Percentiles rank a stretch among this genome's conserved stretches.
Evolutionary conservation across 2,113 vertebrate species (phyloP).

Genomic region (Amblyornis subalaris): DNA sequence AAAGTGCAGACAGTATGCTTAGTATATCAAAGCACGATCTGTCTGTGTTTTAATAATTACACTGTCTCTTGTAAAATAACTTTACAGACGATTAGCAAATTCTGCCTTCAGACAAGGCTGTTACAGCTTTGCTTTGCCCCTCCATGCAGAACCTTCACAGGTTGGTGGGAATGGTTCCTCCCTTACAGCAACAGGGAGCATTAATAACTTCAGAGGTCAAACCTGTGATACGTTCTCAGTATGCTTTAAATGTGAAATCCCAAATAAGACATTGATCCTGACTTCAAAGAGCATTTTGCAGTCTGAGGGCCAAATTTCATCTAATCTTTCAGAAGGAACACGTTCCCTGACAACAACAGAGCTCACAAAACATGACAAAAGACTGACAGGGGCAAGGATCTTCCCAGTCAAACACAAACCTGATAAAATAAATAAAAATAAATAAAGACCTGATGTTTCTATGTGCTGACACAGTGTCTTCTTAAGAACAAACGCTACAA

Average conservation of each 20-base stretch:
- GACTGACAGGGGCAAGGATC: accelerated
- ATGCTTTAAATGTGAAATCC: not conserved
- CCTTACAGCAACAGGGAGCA: not conserved
- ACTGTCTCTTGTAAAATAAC: not conserved
- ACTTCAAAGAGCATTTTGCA: not conserved
- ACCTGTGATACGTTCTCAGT: not conserved
- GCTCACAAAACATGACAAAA: not conserved
- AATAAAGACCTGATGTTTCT: not conserved
- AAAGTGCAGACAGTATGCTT: slow-evolving; percentile 25
- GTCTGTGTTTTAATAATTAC: slow-evolving; percentile 46
- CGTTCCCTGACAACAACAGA: not conserved
- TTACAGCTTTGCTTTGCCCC: not conserved
- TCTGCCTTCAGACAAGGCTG: not conserved
- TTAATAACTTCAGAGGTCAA: not conserved
- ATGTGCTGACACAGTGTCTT: not conserved
- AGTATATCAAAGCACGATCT: slow-evolving; percentile 9
- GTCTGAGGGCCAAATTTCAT: not conserved
- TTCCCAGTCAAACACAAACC: not conserved
- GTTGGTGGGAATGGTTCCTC: not conserved
- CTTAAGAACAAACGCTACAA: not conserved
- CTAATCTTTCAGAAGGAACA: not conserved
- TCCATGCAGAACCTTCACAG: not conserved
- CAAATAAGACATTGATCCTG: not conserved
- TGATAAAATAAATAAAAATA: not conserved
- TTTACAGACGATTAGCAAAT: not conserved